Evolutionary conservation across 2,888 invertebrate species (phyloP).

Genomic region (Melieria omissa): DNA sequence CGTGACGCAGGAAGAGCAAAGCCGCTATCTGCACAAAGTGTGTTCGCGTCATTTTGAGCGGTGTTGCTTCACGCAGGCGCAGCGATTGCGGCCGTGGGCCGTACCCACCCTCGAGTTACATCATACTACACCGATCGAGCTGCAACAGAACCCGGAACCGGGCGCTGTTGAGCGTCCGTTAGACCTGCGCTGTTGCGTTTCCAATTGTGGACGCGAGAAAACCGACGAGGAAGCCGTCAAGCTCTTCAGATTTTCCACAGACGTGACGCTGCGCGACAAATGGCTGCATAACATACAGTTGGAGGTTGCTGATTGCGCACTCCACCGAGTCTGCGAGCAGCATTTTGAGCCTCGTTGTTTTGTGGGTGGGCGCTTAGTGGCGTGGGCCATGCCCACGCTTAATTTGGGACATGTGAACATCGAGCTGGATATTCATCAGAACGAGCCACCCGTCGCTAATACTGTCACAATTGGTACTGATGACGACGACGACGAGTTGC

Average conservation of each 20-base stretch:
- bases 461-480: conserved; percentile 4
- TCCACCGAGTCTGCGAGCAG: conserved; percentile 44
- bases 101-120: conserved; percentile 53
- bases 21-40: conserved; percentile 54
- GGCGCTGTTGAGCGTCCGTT: conserved; percentile 38
- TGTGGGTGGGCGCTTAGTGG: conserved; percentile 47
- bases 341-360: conserved; percentile 47
- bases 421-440: conserved; percentile 9
- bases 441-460: conserved; percentile 10
- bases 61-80: conserved; percentile 48
- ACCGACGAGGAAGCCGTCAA: conserved; percentile 37
- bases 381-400: conserved; percentile 49
- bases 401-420: conserved; percentile 37
- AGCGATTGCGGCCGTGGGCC: conserved; percentile 55
- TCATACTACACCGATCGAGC: conserved; percentile 7
- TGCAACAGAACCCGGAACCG: conserved; percentile 44
- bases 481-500: conserved; percentile 8
- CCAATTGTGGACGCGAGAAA: conserved; percentile 37
- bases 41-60: conserved; percentile 57
- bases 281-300: conserved; percentile 48
- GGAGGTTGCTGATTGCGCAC: conserved; percentile 42
- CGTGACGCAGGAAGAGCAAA: conserved; percentile 48
- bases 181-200: conserved; percentile 43
- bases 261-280: conserved; percentile 42
- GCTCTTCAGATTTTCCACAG: conserved; percentile 45